These are phyloP conservation scores for Myoxocephalus aenaeus DNA, from an alignment of 2,797 vertebrate species.

Conservation along the genomic window DNA sequence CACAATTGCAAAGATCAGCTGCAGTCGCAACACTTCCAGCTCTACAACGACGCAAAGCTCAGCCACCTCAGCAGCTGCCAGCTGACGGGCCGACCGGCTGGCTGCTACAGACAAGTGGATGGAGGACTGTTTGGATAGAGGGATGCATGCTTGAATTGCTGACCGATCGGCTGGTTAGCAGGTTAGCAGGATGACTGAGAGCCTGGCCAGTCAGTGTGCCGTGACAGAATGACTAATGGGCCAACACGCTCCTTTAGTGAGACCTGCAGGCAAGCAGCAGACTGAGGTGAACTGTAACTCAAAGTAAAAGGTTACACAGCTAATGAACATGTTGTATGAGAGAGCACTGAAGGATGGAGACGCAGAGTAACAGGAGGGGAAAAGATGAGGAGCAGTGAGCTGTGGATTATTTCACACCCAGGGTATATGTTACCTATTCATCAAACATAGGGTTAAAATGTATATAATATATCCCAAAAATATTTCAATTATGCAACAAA, in stretches of 20 bases:
- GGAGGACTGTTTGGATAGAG: neutral
- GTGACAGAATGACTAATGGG: slow-evolving; percentile 53
- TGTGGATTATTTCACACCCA: neutral
- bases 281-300: slow-evolving; percentile 45
- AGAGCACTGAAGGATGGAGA: slow-evolving; percentile 19
- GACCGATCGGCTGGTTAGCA: slow-evolving; percentile 20
- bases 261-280: slow-evolving; percentile 35
- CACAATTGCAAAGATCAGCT: slow-evolving; percentile 33
- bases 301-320: slow-evolving; percentile 60
- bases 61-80: slow-evolving; percentile 15
- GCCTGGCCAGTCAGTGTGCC: slow-evolving; percentile 12
- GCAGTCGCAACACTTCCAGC: slow-evolving; percentile 38
- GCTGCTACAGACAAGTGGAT: neutral
- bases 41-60: neutral
- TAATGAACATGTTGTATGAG: slow-evolving; percentile 46
- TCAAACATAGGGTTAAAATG: slow-evolving; percentile 9
- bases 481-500: neutral
- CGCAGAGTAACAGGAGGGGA: neutral
- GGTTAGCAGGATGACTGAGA: slow-evolving; percentile 27
- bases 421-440: neutral
- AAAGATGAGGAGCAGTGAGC: neutral
- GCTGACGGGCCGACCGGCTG: neutral
- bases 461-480: neutral
- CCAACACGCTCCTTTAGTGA: slow-evolving; percentile 22
- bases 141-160: slow-evolving; percentile 22